Percentiles rank a stretch among this genome's conserved stretches.
These are phyloP conservation scores for Fukomys damarensis DNA, from an alignment of 2,113 vertebrate species.

Conservation along the genomic window DNA sequence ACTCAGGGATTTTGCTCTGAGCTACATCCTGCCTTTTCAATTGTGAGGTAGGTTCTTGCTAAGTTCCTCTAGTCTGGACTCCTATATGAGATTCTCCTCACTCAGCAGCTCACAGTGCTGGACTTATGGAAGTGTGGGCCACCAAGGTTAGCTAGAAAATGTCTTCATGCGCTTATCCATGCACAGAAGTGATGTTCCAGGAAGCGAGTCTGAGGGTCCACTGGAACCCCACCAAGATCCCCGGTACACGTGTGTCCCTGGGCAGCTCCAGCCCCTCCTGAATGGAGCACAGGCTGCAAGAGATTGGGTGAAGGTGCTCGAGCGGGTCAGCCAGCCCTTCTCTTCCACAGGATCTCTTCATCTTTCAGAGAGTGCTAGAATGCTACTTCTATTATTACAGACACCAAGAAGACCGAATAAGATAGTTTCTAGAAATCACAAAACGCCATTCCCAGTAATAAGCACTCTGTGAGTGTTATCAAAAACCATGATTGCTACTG, in stretches of 20 bases:
- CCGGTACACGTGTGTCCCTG: accelerated
- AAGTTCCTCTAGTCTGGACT: not conserved
- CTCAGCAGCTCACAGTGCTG: not conserved
- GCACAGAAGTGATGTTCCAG: not conserved
- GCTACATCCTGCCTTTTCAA: not conserved
- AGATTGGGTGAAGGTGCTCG: accelerated
- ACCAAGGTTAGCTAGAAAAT: not conserved
- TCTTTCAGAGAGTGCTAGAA: not conserved
- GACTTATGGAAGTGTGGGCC: not conserved
- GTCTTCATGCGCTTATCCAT: not conserved
- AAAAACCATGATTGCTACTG: not conserved
- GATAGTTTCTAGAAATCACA: not conserved
- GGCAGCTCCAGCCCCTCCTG: accelerated
- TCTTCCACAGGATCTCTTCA: not conserved
- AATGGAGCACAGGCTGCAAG: not conserved
- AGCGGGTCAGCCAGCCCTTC: not conserved
- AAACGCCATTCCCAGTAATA: not conserved
- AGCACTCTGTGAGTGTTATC: not conserved
- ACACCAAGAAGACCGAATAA: not conserved
- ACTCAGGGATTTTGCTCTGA: not conserved
- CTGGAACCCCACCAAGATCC: too few species aligned
- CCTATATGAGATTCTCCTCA: not conserved
- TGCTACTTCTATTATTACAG: not conserved
- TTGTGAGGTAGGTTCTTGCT: not conserved
- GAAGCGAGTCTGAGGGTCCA: accelerated